These are phyloP conservation scores for Corvus moneduloides DNA, from an alignment of 2,113 vertebrate genomes.

Conservation along the genomic window DNA sequence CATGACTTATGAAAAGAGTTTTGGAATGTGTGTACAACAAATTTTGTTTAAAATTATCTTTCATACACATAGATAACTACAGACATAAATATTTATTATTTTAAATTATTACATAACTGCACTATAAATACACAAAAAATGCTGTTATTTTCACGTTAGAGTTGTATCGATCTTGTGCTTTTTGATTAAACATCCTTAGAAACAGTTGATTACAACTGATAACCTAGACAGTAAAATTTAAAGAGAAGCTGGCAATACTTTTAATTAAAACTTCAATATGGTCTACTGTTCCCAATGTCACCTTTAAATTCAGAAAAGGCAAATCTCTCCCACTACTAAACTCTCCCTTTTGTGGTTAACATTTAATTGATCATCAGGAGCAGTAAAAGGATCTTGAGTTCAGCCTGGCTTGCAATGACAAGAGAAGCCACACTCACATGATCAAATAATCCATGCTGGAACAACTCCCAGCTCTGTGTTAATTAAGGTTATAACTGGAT, in stretches of 20 bases:
- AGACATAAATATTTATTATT: background rate
- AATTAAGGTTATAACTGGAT: conserved; percentile 1
- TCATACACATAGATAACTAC: background rate
- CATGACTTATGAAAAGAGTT: background rate
- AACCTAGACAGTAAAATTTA: background rate
- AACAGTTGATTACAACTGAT: background rate
- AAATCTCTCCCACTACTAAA: background rate
- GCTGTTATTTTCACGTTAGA: background rate
- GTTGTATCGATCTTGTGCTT: background rate
- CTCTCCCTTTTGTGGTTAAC: background rate
- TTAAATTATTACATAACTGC: background rate
- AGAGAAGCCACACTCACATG: background rate
- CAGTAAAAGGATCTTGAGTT: background rate
- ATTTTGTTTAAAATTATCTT: background rate
- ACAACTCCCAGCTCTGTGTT: background rate
- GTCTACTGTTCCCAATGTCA: background rate
- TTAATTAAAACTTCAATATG: background rate
- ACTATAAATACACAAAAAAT: background rate
- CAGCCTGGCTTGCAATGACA: background rate
- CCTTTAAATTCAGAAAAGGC: background rate
- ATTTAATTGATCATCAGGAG: background rate
- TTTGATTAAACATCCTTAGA: background rate
- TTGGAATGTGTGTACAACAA: background rate
- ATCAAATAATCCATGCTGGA: conserved; percentile 1
- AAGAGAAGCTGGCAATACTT: background rate